These are phyloP conservation scores for Styela plicata DNA, from an alignment of 23 tunicate species.

Conservation along the genomic window DNA sequence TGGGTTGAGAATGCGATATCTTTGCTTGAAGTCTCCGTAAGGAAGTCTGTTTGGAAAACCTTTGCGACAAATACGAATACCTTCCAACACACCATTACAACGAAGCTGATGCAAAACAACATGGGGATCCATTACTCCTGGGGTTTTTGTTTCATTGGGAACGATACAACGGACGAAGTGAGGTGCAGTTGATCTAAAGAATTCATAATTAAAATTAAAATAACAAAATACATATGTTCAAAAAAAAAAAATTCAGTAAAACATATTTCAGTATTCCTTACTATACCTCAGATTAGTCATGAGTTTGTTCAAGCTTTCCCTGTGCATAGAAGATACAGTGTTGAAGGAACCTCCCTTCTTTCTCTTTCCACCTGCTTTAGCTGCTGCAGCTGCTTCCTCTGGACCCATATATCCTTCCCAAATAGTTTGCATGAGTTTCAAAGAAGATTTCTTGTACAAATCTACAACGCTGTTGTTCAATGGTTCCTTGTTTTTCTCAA, in stretches of 20 bases:
- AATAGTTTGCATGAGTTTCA: conserved; percentile 70
- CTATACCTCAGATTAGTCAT: conserved; percentile 91
- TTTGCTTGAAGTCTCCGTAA: conserved; percentile 93
- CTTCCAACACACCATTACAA: conserved; percentile 99
- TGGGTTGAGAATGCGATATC: conserved; percentile 93
- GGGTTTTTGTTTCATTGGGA: conserved; percentile 91
- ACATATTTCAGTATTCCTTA: neutral
- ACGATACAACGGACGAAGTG: conserved; percentile 99
- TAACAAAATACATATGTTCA: neutral
- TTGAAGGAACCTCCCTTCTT: conserved; percentile 93
- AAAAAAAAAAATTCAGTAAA: neutral
- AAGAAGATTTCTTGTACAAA: conserved; percentile 75
- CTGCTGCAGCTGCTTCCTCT: conserved; percentile 79
- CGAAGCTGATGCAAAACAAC: conserved; percentile 95
- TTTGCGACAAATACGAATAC: conserved; percentile 99
- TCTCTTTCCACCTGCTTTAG: conserved; percentile 90
- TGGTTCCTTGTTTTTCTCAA: conserved; percentile 94
- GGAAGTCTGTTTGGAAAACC: conserved; percentile 99
- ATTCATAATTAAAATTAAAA: too few relatives aligned
- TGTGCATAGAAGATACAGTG: conserved; percentile 93
- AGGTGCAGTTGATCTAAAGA: conserved; percentile 85
- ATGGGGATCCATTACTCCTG: conserved; percentile 93
- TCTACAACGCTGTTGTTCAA: conserved; percentile 89
- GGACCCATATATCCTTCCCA: conserved; percentile 36
- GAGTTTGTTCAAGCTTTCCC: conserved; percentile 66